phyloP scores from a whole-genome alignment of 2,797 vertebrate species.

The Lacerta agilis region DNA sequence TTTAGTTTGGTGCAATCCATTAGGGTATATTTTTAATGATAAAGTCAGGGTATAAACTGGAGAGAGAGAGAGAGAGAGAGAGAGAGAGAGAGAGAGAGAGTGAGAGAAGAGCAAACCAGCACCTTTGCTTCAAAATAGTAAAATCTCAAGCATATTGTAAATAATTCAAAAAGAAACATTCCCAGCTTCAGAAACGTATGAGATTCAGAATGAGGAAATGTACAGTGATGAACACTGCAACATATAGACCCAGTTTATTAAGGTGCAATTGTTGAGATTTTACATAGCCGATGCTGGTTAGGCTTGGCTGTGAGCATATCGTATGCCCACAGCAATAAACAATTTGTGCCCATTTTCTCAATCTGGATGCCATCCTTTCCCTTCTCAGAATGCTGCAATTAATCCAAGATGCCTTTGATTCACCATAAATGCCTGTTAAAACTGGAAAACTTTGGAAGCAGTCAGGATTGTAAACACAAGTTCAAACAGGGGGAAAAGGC shows the following conservation, averaged over 20 bases:
- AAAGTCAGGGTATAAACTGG: background rate
- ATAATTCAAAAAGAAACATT: background rate
- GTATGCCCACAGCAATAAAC: no score
- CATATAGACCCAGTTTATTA: background rate
- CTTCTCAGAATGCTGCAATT: no score
- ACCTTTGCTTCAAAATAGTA: background rate
- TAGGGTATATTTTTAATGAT: background rate
- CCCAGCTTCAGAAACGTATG: background rate
- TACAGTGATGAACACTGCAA: background rate
- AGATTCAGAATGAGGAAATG: background rate
- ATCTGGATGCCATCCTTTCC: no score
- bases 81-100: background rate
- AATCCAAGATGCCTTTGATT: background rate
- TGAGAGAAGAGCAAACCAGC: background rate
- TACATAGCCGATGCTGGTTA: no score
- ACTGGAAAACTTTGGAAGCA: background rate
- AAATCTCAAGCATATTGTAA: background rate
- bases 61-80: no score
- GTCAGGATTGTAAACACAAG: background rate
- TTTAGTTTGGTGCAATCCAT: background rate
- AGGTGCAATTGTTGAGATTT: background rate
- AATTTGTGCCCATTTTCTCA: no score
- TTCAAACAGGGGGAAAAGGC: background rate
- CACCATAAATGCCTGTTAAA: background rate
- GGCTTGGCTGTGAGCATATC: no score